Conservation (phyloP, 2,888 invertebrate species). For the Leptopilina drosophilae region DNA sequence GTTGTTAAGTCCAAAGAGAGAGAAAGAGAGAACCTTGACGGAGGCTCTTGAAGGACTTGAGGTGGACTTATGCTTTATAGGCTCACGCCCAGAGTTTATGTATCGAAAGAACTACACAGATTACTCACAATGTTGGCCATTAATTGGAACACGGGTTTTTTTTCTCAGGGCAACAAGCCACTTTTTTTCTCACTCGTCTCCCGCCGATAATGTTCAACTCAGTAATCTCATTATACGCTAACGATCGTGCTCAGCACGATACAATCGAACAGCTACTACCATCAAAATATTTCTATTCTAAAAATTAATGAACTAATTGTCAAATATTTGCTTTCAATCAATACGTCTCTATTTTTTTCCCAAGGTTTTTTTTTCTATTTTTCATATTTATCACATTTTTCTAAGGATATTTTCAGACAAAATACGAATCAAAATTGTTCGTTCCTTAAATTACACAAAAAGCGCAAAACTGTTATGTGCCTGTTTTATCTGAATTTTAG, state of each 20-base stretch:
- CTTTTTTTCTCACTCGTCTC: constrained; percentile 34
- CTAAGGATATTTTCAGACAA: no score
- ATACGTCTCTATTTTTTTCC: no score
- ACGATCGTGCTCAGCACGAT: constrained; percentile 66
- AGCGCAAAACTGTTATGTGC: no score
- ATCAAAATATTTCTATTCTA: constrained; percentile 12
- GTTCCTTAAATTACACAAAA: no score
- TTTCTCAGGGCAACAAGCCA: background rate
- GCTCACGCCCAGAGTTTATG: constrained; percentile 25
- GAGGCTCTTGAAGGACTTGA: constrained; percentile 38
- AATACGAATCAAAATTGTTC: no score
- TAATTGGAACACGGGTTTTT: constrained; percentile 50
- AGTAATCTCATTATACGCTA: constrained; percentile 68
- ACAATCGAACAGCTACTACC: constrained; percentile 53
- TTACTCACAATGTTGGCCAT: constrained; percentile 44
- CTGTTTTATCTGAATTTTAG: no score
- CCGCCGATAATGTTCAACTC: constrained; percentile 28
- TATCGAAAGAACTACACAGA: constrained; percentile 31
- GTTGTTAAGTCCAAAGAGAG: constrained; percentile 3
- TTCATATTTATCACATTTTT: no score
- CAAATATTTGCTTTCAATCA: background rate
- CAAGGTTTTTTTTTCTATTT: no score
- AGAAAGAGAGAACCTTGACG: constrained; percentile 21
- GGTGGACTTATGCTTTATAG: constrained; percentile 37
- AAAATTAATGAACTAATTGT: constrained; percentile 1